Conservation (phyloP, 1,140 invertebrate genomes). For the Tachypleus tridentatus region DNA sequence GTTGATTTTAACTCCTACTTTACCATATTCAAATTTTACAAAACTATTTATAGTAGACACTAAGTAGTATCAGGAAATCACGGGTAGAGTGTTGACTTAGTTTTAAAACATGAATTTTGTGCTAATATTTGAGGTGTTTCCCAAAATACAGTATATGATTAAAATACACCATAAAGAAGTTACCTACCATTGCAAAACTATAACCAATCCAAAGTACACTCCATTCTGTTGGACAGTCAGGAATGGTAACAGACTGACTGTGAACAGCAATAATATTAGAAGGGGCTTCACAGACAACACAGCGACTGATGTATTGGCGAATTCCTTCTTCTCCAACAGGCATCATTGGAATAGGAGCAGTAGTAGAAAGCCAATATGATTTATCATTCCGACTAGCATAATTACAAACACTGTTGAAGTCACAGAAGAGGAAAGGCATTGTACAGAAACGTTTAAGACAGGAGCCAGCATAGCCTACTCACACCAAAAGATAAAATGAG, state of each 20-base stretch:
- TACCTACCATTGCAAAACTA: slow-evolving; percentile 79
- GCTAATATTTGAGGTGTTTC: too few species aligned
- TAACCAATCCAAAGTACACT: slow-evolving; percentile 76
- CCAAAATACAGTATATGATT: background rate
- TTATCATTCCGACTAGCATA: slow-evolving; percentile 92
- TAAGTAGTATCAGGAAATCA: too few species aligned
- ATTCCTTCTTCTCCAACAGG: slow-evolving; percentile 73
- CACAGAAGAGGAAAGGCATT: slow-evolving; percentile 96
- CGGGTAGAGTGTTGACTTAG: too few species aligned
- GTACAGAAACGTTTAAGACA: slow-evolving; percentile 89
- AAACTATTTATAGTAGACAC: too few species aligned
- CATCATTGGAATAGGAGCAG: slow-evolving; percentile 73
- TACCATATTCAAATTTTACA: too few species aligned
- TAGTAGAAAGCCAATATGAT: slow-evolving; percentile 93
- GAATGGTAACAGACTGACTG: slow-evolving; percentile 70
- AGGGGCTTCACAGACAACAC: slow-evolving; percentile 78
- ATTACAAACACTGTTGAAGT: slow-evolving; percentile 91
- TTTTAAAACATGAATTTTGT: too few species aligned
- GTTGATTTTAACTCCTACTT: too few species aligned
- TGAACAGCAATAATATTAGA: slow-evolving; percentile 78
- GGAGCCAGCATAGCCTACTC: slow-evolving; percentile 47
- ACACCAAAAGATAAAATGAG: too few species aligned
- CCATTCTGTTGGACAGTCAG: slow-evolving; percentile 76
- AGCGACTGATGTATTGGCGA: slow-evolving; percentile 75
- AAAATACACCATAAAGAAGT: background rate